Percentiles rank a stretch among this genome's conserved stretches.
These are phyloP conservation scores for Tipula helvola DNA, from an alignment of 2,888 invertebrate genomes.

Conservation along the genomic window DNA sequence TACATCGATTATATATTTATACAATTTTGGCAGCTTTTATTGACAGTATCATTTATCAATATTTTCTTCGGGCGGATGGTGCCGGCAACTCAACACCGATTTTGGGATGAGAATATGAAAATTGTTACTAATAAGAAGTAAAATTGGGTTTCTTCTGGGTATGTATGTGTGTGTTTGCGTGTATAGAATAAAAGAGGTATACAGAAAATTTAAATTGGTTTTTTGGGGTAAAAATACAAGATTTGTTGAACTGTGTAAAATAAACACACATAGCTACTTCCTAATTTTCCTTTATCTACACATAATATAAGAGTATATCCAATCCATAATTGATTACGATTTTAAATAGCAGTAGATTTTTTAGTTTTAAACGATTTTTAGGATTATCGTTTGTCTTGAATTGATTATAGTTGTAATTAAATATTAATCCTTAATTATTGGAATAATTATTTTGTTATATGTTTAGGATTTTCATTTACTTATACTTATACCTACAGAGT, in stretches of 20 bases:
- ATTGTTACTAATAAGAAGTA: not conserved
- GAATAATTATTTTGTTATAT: too few species aligned
- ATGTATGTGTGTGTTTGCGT: not conserved
- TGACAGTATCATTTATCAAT: not conserved
- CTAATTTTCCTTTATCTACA: not conserved
- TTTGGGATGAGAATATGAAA: not conserved
- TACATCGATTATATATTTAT: not conserved
- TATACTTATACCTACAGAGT: too few species aligned
- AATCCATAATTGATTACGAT: not conserved
- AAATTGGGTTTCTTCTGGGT: not conserved
- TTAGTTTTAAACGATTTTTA: not conserved
- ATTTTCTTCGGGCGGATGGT: not conserved
- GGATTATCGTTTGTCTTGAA: not conserved
- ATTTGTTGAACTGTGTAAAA: not conserved
- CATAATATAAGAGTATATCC: not conserved
- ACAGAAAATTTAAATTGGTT: not conserved
- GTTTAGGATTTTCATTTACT: too few species aligned
- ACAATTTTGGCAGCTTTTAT: not conserved
- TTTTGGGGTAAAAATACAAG: not conserved
- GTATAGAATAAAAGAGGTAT: not conserved
- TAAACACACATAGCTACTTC: not conserved
- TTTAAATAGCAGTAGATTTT: not conserved
- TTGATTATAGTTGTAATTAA: not conserved
- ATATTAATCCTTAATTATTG: not conserved
- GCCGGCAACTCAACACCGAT: not conserved